Evolutionary conservation across 2,888 invertebrate genomes (phyloP).

Genomic region (Deilephila elpenor): DNA sequence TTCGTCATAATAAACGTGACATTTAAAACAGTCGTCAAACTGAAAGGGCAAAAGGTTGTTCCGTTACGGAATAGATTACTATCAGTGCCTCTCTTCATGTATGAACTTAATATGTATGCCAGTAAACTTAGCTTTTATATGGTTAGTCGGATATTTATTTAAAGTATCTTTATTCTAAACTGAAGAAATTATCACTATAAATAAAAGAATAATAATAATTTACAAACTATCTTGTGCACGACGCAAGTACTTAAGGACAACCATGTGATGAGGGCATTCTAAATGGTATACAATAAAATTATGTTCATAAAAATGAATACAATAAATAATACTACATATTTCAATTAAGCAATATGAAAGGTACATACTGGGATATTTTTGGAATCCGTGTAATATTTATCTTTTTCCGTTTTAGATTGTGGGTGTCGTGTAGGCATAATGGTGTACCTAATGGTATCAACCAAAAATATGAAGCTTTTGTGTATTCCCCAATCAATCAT

Average conservation of each 20-base stretch:
- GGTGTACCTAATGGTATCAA: not conserved
- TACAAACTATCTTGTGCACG: too few relatives aligned
- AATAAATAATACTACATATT: too few relatives aligned
- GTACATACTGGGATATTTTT: not conserved
- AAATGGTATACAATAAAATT: too few relatives aligned
- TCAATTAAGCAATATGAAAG: too few relatives aligned
- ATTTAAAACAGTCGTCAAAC: constrained; percentile 4
- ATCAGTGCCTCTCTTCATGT: not conserved
- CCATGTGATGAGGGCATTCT: too few relatives aligned
- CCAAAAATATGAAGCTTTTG: not conserved
- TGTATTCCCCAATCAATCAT: not conserved
- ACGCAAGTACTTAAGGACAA: too few relatives aligned
- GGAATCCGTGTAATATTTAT: not conserved
- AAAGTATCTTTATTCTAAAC: too few relatives aligned
- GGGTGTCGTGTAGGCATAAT: not conserved
- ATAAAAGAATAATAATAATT: too few relatives aligned
- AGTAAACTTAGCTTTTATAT: not conserved
- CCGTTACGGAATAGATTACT: constrained; percentile 10
- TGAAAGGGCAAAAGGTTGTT: constrained; percentile 16
- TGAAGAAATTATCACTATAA: too few relatives aligned
- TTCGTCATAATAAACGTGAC: not conserved
- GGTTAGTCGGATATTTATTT: not conserved
- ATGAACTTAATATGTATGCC: not conserved
- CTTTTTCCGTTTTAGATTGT: not conserved
- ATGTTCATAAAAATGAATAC: too few relatives aligned